These are phyloP conservation scores for Bettongia penicillata DNA, from an alignment of 2,113 vertebrate species.

Conservation along the genomic window DNA sequence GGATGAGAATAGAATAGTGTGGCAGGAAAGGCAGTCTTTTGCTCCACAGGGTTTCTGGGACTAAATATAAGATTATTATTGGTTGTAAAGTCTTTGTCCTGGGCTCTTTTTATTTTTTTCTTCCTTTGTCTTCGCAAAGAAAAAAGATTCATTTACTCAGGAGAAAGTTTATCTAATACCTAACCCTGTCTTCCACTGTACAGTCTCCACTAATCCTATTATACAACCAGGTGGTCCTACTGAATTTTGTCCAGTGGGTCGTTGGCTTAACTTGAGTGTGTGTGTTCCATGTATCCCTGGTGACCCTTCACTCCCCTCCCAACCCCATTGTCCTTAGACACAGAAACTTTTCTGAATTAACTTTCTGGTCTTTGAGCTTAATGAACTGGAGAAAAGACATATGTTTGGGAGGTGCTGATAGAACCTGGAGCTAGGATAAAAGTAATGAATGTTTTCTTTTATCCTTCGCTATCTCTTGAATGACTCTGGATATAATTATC, in stretches of 20 bases:
- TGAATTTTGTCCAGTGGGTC: background rate
- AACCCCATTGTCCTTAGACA: constrained; percentile 7
- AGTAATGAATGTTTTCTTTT: background rate
- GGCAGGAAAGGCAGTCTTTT: background rate
- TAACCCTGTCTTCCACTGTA: background rate
- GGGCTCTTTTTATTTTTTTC: background rate
- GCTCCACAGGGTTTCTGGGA: background rate
- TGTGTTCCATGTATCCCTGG: background rate
- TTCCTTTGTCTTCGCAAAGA: background rate
- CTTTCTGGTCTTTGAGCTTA: constrained; percentile 8
- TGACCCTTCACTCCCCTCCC: background rate
- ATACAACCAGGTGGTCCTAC: background rate
- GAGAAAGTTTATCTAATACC: background rate
- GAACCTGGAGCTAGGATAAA: background rate
- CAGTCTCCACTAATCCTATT: background rate
- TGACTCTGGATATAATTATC: background rate
- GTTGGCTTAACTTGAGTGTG: constrained; percentile 1
- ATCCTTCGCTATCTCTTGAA: background rate
- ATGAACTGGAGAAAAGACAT: constrained; percentile 25
- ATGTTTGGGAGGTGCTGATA: background rate
- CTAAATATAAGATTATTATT: constrained; percentile 2
- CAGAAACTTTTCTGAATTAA: background rate
- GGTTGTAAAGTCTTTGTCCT: background rate
- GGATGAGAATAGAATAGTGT: background rate
- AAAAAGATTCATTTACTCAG: constrained; percentile 12